Conservation (phyloP, 2,113 vertebrate genomes). For the Platysteira castanea region DNA sequence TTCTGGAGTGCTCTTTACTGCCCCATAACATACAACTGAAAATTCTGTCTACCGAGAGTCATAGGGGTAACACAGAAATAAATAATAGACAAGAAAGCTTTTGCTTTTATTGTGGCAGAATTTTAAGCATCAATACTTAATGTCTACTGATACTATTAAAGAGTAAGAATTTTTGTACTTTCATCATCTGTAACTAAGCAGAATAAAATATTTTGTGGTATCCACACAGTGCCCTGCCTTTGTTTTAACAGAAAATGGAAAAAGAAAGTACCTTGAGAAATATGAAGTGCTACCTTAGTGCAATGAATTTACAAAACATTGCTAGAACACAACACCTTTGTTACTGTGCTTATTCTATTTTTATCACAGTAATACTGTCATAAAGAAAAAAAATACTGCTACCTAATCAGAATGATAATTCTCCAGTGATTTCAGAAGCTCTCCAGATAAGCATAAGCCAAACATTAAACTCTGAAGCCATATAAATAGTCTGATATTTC, state of each 20-base stretch:
- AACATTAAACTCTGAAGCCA: background rate
- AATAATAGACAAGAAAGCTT: background rate
- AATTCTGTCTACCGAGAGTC: background rate
- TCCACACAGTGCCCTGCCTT: background rate
- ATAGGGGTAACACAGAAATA: background rate
- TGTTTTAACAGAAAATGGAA: background rate
- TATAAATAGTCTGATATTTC: background rate
- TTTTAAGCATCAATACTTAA: background rate
- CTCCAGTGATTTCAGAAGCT: background rate
- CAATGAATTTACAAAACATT: background rate
- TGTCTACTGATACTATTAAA: background rate
- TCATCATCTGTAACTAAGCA: background rate
- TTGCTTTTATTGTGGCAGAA: background rate
- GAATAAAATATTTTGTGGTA: background rate
- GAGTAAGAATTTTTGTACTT: background rate
- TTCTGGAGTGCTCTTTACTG: background rate
- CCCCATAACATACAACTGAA: background rate
- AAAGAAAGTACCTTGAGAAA: background rate
- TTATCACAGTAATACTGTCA: background rate
- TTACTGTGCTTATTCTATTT: background rate
- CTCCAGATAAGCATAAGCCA: background rate
- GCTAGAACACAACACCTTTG: background rate
- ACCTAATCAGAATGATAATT: background rate
- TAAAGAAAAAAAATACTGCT: background rate
- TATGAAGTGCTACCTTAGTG: background rate